Evolutionary conservation across 2,888 invertebrate species (phyloP).

Genomic region (Melanotus villosus): DNA sequence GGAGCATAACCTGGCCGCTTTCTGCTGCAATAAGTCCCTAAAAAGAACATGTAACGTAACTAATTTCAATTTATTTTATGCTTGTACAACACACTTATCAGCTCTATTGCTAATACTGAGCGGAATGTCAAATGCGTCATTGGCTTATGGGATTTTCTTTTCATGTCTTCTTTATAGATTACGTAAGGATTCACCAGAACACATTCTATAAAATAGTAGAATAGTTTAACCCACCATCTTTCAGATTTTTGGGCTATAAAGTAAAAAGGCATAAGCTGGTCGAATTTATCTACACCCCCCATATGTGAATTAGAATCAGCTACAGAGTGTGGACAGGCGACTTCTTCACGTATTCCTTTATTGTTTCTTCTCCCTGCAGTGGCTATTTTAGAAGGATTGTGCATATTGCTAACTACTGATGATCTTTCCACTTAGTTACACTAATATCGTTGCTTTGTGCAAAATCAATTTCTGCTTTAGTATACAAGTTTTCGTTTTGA

Average conservation of each 20-base stretch:
- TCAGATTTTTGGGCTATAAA: neutral
- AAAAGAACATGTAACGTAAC: neutral
- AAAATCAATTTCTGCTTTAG: neutral
- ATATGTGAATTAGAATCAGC: neutral
- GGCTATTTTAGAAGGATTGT: neutral
- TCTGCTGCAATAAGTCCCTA: neutral
- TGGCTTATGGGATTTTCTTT: neutral
- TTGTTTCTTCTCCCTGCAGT: neutral
- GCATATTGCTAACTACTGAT: neutral
- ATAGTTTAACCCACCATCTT: neutral
- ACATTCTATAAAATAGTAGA: neutral
- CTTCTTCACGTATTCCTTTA: neutral
- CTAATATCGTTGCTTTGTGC: neutral
- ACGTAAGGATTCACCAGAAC: neutral
- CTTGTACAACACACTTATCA: neutral
- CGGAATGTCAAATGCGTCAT: neutral
- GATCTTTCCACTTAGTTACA: neutral
- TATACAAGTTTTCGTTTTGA: neutral
- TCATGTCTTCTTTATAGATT: neutral
- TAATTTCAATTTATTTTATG: no score
- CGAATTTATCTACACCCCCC: neutral
- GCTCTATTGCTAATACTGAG: neutral
- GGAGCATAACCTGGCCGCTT: constrained; percentile 1
- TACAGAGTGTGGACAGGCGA: neutral
- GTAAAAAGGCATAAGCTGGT: neutral